Evolutionary conservation across 1,140 invertebrate species (phyloP).

Genomic region (Drosophila kepulauana): DNA sequence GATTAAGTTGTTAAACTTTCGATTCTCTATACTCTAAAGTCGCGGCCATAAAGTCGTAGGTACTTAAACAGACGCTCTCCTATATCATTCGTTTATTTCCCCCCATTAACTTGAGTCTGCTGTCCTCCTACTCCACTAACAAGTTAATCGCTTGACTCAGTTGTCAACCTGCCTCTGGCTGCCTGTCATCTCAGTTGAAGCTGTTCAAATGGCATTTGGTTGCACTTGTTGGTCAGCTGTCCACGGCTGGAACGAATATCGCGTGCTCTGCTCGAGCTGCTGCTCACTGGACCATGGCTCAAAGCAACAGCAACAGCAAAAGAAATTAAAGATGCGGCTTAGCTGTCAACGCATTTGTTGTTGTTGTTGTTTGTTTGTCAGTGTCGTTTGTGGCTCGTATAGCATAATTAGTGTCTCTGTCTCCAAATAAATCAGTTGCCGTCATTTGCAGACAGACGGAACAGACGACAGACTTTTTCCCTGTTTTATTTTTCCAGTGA

Average conservation of each 20-base stretch:
- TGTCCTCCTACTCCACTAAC: not conserved
- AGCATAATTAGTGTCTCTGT: slow-evolving; percentile 76
- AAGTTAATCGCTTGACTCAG: slow-evolving; percentile 65
- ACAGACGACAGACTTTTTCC: not conserved
- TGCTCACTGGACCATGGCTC: slow-evolving; percentile 66
- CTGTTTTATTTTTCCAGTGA: slow-evolving; percentile 8
- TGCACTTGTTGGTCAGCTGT: slow-evolving; percentile 64
- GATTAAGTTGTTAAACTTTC: slow-evolving; percentile 19
- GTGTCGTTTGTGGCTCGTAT: slow-evolving; percentile 58
- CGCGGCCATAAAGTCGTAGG: not conserved
- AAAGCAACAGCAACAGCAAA: slow-evolving; percentile 51
- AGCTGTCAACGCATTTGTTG: slow-evolving; percentile 75
- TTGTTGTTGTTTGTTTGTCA: slow-evolving; percentile 55
- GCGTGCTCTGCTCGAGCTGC: slow-evolving; percentile 59
- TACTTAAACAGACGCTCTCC: not conserved
- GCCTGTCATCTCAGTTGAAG: slow-evolving; percentile 51
- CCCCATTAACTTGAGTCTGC: not conserved
- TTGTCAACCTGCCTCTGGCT: slow-evolving; percentile 67
- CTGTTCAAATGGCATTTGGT: slow-evolving; percentile 47
- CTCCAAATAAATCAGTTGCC: slow-evolving; percentile 73
- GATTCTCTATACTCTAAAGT: not conserved
- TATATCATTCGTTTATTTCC: slow-evolving; percentile 2
- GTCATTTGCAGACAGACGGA: slow-evolving; percentile 27
- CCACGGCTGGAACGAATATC: slow-evolving; percentile 60
- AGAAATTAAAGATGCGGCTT: slow-evolving; percentile 76